Base-by-base conservation (phyloP, 2,888 invertebrate genomes). In the Cheilosia soror region DNA sequence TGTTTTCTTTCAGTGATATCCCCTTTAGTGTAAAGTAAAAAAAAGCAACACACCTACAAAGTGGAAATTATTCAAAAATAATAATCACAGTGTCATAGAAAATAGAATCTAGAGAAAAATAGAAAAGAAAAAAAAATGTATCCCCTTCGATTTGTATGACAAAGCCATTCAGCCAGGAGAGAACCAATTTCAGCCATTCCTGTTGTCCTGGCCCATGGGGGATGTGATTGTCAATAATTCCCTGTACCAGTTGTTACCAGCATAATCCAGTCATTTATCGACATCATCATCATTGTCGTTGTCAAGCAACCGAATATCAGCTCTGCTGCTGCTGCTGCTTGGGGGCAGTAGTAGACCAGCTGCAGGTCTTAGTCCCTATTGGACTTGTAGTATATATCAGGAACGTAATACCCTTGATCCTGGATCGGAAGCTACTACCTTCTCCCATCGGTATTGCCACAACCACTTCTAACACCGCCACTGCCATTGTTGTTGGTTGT, bases 331-430 rank as follows among this genome's bases (percentile, higher is more conserved):
- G 69, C 75, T 76, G 42, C 42, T 60, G 15, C 47, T 42, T 53
- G 68, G 63, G 60, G 44, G 79, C 83, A 84, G 83, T 79, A 58
- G 79, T 47, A 58, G 73, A 72, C 58, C 82, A 71, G 66, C 55
- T 60, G 66, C 53, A 69, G 66, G 60, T 58, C 25, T 51, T 25
- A 31, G 20, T 42, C 60, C 60, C 51, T 5, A 11, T 31, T 49
- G 44, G 42, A 37, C 25, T 40, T 60, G 47, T 47, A 25, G 60
- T 76, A 49, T 76, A 49, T 11, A 37, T 11, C 37, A 20, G 58
- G 29, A 42, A 31, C 53, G 66, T 65, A 53, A 65, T 71, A 65
- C n/a, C 53, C 47, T 66, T 62, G 27, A 83, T 73, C 69, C 79
- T 53, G 25, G 51, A 84, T 31, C 58, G 58, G 55, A 72, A 78